Conservation (phyloP, 2,888 invertebrate genomes). For the Fragum sueziense region DNA sequence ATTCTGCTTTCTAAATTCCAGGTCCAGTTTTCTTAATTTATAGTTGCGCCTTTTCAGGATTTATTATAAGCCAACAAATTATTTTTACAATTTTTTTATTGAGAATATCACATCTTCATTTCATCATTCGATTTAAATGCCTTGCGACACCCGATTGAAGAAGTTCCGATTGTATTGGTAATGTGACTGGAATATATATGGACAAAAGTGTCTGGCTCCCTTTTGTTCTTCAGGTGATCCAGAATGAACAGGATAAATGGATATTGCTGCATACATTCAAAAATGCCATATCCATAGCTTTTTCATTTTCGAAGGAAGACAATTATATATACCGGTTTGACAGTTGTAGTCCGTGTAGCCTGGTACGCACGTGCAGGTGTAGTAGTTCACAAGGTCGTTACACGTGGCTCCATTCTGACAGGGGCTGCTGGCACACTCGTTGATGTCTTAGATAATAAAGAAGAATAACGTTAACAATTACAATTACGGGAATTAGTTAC, state of each 20-base stretch:
- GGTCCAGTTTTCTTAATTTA: no score
- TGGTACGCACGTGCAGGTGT: not conserved
- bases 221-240: not conserved
- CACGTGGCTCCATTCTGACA: slow-evolving; percentile 4
- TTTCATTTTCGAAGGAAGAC: not conserved
- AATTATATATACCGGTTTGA: not conserved
- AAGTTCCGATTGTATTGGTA: not conserved
- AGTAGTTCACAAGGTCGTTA: no score
- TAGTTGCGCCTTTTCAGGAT: no score
- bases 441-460: not conserved
- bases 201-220: not conserved
- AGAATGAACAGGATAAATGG: not conserved
- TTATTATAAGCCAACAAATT: no score
- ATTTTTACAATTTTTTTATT: no score
- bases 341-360: slow-evolving; percentile 3
- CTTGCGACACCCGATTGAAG: not conserved
- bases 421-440: not conserved
- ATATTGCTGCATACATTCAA: not conserved
- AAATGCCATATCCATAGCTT: not conserved
- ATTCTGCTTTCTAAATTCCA: no score
- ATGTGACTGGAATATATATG: not conserved
- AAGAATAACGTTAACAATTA: not conserved
- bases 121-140: no score
- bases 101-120: no score
- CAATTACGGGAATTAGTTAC: no score